Evolutionary conservation across 2,888 invertebrate species (phyloP).

Genomic region (Gryllus longicercus): DNA sequence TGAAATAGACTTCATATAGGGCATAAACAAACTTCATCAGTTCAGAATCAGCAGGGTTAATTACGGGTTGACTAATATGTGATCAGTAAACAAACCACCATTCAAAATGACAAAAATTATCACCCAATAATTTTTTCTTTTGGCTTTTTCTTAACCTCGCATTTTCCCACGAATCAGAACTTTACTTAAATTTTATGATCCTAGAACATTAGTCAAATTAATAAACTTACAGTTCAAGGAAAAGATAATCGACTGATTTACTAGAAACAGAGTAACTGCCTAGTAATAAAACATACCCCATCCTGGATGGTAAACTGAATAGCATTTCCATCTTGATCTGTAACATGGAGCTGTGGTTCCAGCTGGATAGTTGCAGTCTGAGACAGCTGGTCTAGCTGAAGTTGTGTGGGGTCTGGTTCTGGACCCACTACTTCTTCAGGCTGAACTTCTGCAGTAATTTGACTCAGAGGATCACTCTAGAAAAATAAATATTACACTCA

Average conservation of each 20-base stretch:
- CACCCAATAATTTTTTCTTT: no score
- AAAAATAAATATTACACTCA: background rate
- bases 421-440: background rate
- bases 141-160: no score
- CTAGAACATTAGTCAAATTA: background rate
- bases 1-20: no score
- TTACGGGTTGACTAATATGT: no score
- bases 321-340: slow-evolving; percentile 66
- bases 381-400: background rate
- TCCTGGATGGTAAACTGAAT: slow-evolving; percentile 66
- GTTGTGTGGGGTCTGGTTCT: background rate
- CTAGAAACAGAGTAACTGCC: background rate
- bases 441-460: background rate
- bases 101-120: no score
- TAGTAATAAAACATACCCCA: slow-evolving; percentile 50
- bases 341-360: slow-evolving; percentile 46
- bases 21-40: no score
- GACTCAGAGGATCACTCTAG: background rate
- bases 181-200: no score
- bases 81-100: no score
- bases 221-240: background rate
- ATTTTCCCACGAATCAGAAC: no score
- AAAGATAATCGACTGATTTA: no score
- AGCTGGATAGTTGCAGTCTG: slow-evolving; percentile 18
- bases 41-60: no score